Evolutionary conservation across 2,888 invertebrate species (phyloP).

Genomic region (Scaptomyza cyrtandrae): DNA sequence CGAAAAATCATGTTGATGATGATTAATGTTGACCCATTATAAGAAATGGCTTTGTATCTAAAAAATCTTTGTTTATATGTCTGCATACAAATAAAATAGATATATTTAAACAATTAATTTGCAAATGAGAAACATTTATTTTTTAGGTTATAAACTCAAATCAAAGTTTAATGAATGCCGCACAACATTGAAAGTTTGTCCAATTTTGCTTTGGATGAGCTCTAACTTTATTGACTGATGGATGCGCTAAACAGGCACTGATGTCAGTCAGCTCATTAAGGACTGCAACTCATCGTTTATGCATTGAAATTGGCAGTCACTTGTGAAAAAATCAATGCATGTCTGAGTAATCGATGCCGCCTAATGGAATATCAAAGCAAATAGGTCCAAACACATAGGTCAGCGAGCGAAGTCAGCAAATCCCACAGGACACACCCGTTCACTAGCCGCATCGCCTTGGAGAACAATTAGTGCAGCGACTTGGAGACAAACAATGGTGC

Average conservation of each 20-base stretch:
- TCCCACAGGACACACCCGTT: slow-evolving; percentile 3
- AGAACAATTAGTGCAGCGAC: slow-evolving; percentile 64
- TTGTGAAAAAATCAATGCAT: slow-evolving; percentile 79
- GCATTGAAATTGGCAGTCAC: slow-evolving; percentile 78
- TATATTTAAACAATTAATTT: too few species aligned
- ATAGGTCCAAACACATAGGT: slow-evolving; percentile 45
- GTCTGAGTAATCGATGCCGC: slow-evolving; percentile 77
- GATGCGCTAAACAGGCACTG: slow-evolving; percentile 29
- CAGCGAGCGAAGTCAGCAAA: slow-evolving; percentile 20
- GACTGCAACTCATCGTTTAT: slow-evolving; percentile 68
- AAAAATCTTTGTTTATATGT: too few species aligned
- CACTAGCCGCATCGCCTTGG: slow-evolving; percentile 19
- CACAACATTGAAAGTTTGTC: background rate
- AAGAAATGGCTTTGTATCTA: too few species aligned
- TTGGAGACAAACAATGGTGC: slow-evolving; percentile 61
- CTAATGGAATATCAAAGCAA: slow-evolving; percentile 79
- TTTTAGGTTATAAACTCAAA: background rate
- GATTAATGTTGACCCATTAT: too few species aligned
- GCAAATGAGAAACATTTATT: background rate
- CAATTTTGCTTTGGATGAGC: background rate
- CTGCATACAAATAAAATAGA: too few species aligned
- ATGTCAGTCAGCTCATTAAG: slow-evolving; percentile 61
- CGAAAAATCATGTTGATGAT: too few species aligned
- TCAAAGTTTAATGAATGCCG: background rate
- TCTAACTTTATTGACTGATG: background rate